Conservation (phyloP, 2,797 vertebrate species). For the Delichon dasypus region DNA sequence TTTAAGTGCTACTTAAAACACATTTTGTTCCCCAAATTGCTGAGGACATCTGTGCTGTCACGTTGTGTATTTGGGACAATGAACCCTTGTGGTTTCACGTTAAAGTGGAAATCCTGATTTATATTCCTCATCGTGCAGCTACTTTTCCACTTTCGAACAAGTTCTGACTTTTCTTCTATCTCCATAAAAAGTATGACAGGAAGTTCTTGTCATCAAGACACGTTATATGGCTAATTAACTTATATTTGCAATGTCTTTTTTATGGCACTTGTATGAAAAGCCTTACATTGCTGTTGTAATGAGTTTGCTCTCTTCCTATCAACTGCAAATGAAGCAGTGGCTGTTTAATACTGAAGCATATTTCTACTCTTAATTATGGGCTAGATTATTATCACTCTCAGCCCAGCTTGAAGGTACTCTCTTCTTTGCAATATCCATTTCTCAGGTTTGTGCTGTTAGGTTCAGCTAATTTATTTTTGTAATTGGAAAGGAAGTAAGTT, state of each 20-base stretch:
- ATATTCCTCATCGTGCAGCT: not conserved
- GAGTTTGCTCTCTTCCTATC: constrained; percentile 45
- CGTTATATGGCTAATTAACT: constrained; percentile 45
- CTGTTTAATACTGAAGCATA: constrained; percentile 53
- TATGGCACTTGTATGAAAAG: constrained; percentile 48
- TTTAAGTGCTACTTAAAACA: not conserved
- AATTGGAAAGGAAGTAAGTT: constrained; percentile 62
- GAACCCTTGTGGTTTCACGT: not conserved
- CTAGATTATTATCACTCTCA: constrained; percentile 64
- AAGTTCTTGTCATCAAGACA: constrained; percentile 35
- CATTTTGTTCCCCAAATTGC: not conserved
- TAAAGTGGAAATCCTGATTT: not conserved
- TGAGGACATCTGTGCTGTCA: not conserved
- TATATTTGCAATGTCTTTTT: constrained; percentile 53
- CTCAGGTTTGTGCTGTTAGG: constrained; percentile 51
- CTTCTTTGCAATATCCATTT: constrained; percentile 51
- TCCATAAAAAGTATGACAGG: constrained; percentile 23
- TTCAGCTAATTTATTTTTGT: constrained; percentile 62
- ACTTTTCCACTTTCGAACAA: constrained; percentile 5
- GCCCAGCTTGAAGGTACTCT: constrained; percentile 59
- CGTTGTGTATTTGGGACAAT: not conserved
- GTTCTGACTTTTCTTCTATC: not conserved
- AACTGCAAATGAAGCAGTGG: constrained; percentile 56
- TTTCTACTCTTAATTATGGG: constrained; percentile 63
- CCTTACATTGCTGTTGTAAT: constrained; percentile 36